Conservation (phyloP, 2,113 vertebrate genomes). For the Galeopterus variegatus region DNA sequence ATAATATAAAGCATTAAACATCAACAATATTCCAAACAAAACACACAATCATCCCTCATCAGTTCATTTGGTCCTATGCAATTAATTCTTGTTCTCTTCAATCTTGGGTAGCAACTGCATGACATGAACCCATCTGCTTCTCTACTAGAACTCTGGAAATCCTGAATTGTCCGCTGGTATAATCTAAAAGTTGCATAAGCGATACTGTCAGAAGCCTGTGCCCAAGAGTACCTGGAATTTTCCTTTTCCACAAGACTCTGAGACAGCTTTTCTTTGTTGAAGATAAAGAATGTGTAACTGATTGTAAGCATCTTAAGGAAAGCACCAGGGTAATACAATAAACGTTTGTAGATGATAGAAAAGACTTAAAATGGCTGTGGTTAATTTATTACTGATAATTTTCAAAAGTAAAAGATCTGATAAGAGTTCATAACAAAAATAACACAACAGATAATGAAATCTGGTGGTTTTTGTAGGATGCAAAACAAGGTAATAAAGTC, state of each 20-base stretch:
- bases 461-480: neutral
- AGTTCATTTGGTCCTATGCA: neutral
- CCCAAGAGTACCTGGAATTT: neutral
- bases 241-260: neutral
- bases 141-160: neutral
- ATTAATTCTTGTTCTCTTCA: neutral
- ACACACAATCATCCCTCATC: neutral
- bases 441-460: neutral
- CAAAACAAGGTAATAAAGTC: neutral
- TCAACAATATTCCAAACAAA: neutral
- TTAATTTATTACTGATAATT: neutral
- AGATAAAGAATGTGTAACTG: neutral
- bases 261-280: neutral
- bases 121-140: neutral
- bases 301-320: neutral
- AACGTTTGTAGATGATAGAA: neutral
- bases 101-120: neutral
- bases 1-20: neutral
- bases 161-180: neutral
- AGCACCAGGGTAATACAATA: neutral
- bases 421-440: neutral
- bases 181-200: neutral
- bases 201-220: neutral
- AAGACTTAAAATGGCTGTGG: neutral
- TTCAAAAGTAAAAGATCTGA: constrained; percentile 1